Evolutionary conservation across 2,797 vertebrate genomes (phyloP).

Genomic region (Acanthis flammea): DNA sequence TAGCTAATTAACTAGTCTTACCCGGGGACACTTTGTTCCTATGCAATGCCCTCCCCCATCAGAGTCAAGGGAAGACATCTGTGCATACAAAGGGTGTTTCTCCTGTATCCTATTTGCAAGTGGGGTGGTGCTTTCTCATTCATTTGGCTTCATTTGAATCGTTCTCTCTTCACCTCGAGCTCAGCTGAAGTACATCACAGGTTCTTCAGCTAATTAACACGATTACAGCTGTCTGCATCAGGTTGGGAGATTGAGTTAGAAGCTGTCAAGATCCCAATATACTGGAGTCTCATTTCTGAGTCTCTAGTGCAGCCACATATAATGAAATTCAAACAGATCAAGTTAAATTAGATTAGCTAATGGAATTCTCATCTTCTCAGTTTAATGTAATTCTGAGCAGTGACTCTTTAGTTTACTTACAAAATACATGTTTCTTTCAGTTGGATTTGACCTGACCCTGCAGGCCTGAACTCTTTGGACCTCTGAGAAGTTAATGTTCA

Average conservation of each 20-base stretch:
- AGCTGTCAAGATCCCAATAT: not conserved
- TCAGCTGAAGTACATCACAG: slow-evolving; percentile 28
- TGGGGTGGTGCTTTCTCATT: not conserved
- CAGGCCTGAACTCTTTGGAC: not conserved
- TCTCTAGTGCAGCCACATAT: slow-evolving; percentile 31
- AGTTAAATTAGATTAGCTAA: slow-evolving; percentile 61
- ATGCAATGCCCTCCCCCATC: not conserved
- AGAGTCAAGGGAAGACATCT: not conserved
- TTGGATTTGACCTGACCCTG: not conserved
- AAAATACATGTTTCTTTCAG: slow-evolving; percentile 24
- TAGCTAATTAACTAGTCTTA: not conserved
- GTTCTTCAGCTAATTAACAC: slow-evolving; percentile 46
- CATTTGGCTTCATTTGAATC: not conserved
- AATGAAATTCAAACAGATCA: slow-evolving; percentile 63
- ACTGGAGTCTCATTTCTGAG: slow-evolving; percentile 42
- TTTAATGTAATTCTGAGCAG: slow-evolving; percentile 28
- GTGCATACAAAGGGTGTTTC: not conserved
- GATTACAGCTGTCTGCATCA: not conserved
- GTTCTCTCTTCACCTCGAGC: not conserved
- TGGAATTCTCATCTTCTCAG: slow-evolving; percentile 40
- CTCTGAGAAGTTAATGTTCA: not conserved
- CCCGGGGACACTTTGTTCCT: not conserved
- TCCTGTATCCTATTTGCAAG: not conserved
- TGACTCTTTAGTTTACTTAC: slow-evolving; percentile 23
- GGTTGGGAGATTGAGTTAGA: slow-evolving; percentile 26